Percentiles rank a stretch among this genome's conserved stretches.
Evolutionary conservation across 2,113 vertebrate species (phyloP).

Genomic region (Urocynchramus pylzowi): DNA sequence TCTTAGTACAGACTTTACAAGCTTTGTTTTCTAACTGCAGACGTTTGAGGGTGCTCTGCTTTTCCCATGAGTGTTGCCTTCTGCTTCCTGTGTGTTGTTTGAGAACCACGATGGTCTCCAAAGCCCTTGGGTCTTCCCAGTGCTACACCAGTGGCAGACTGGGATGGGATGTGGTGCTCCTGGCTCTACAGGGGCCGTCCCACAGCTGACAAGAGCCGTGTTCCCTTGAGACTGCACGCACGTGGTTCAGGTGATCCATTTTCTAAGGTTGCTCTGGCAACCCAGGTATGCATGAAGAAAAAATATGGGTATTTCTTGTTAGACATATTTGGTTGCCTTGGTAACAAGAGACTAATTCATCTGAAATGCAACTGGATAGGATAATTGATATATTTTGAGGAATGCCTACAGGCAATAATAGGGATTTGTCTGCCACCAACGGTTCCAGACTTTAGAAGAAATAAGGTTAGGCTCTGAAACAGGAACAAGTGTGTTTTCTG

Average conservation of each 20-base stretch:
- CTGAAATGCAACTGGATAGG: constrained; percentile 21
- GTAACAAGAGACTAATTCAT: constrained; percentile 28
- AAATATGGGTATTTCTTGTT: neutral
- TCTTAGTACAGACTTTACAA: neutral
- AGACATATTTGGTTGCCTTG: constrained; percentile 7
- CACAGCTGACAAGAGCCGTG: neutral
- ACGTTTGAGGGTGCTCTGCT: neutral
- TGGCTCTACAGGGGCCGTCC: neutral
- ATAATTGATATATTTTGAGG: constrained; percentile 43
- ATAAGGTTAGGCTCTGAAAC: neutral
- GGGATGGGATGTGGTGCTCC: neutral
- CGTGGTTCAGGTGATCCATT: neutral
- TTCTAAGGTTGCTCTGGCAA: constrained; percentile 16
- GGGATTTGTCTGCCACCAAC: constrained; percentile 6
- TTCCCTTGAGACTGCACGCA: neutral
- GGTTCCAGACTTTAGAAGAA: neutral
- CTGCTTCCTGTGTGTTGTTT: neutral
- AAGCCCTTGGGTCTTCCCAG: neutral
- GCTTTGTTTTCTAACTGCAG: neutral
- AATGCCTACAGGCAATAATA: constrained; percentile 31
- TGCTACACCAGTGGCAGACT: neutral
- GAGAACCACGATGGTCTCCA: neutral
- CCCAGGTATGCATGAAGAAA: neutral
- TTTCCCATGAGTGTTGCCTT: neutral
- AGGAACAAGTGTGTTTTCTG: neutral